Evolutionary conservation across 2,888 invertebrate species (phyloP).

Genomic region (Synergus japonicus): DNA sequence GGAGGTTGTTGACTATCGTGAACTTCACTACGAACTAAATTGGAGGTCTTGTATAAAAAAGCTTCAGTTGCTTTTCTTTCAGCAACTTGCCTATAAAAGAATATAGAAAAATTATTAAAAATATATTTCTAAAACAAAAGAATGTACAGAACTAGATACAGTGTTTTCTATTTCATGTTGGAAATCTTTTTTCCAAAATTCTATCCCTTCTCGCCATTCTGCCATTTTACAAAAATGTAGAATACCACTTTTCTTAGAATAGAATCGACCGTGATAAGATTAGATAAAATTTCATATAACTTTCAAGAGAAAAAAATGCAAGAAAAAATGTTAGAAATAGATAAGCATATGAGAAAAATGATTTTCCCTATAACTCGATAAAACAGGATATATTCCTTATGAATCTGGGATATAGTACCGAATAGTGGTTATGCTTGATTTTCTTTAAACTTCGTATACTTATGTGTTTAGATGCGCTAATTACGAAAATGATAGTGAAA

Average conservation of each 20-base stretch:
- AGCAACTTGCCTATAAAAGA: not conserved
- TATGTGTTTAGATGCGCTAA: too few species aligned
- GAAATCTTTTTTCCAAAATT: too few species aligned
- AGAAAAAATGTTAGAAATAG: not conserved
- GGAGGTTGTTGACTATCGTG: slow-evolving; percentile 22
- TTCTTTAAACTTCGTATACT: too few species aligned
- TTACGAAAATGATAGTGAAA: too few species aligned
- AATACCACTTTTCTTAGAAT: not conserved
- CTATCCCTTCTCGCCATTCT: not conserved
- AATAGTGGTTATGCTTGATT: too few species aligned
- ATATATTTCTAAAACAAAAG: not conserved
- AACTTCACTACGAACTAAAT: slow-evolving; percentile 19
- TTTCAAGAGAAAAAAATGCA: not conserved
- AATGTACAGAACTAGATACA: too few species aligned
- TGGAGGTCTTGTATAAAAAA: slow-evolving; percentile 6
- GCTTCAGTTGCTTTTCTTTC: slow-evolving; percentile 40
- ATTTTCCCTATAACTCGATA: too few species aligned
- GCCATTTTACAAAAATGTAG: not conserved
- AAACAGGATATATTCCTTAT: too few species aligned
- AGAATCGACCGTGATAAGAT: not conserved
- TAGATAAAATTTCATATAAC: not conserved
- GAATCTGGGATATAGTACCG: too few species aligned
- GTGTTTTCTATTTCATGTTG: too few species aligned
- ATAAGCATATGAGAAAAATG: not conserved
- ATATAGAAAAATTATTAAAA: not conserved